Evolutionary conservation across 2,113 vertebrate species (phyloP).

Genomic region (Vanacampus margaritifer): DNA sequence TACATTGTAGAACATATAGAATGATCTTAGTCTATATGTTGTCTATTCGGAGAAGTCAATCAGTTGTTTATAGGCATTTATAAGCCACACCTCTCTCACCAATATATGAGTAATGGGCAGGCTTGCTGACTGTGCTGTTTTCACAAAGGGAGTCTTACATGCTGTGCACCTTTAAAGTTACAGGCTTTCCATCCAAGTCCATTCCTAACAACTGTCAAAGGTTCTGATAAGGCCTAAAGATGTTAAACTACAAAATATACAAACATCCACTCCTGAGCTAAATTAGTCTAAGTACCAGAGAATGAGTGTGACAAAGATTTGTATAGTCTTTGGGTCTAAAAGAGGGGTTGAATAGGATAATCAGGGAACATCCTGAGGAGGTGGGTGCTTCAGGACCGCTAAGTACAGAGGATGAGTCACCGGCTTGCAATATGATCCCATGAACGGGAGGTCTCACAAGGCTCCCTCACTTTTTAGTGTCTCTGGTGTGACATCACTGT

Average conservation of each 20-base stretch:
- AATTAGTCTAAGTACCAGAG: slow-evolving; percentile 54
- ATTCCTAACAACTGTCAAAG: neutral
- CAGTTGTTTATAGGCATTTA: slow-evolving; percentile 48
- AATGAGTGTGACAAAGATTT: slow-evolving; percentile 54
- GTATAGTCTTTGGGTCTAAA: slow-evolving; percentile 22
- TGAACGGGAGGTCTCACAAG: slow-evolving; percentile 71
- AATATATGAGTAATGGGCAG: slow-evolving; percentile 44
- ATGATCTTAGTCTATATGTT: slow-evolving; percentile 25
- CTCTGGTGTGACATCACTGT: slow-evolving; percentile 71
- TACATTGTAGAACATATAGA: neutral
- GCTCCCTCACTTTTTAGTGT: slow-evolving; percentile 51
- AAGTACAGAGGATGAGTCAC: slow-evolving; percentile 56
- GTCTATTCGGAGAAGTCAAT: slow-evolving; percentile 40
- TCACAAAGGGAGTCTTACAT: slow-evolving; percentile 16
- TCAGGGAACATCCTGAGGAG: slow-evolving; percentile 26
- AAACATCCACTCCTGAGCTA: slow-evolving; percentile 36
- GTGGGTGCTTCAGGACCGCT: slow-evolving; percentile 38
- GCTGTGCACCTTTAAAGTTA: neutral
- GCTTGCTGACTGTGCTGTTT: slow-evolving; percentile 34
- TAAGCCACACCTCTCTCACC: slow-evolving; percentile 38
- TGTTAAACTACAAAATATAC: slow-evolving; percentile 23
- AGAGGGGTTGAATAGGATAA: slow-evolving; percentile 29
- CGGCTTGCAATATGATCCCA: slow-evolving; percentile 67
- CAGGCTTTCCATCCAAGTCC: slow-evolving; percentile 8
- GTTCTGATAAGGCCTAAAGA: slow-evolving; percentile 13